Percentiles rank a stretch among this genome's conserved stretches.
Evolutionary conservation across 2,113 vertebrate species (phyloP).

Genomic region (Saccopteryx bilineata): DNA sequence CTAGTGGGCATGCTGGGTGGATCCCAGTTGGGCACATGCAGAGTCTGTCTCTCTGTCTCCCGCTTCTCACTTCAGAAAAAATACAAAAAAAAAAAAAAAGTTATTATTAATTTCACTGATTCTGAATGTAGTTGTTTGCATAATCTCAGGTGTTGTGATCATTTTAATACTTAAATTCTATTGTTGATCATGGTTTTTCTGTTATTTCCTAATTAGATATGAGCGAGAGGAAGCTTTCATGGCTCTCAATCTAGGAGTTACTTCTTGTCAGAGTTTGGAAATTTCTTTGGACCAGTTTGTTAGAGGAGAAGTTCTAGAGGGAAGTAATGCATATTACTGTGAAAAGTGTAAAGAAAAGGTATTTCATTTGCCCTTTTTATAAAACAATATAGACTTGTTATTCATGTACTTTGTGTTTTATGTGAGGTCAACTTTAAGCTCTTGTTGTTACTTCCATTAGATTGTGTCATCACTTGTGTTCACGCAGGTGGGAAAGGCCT

Average conservation of each 20-base stretch:
- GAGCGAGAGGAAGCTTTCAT: slow-evolving; percentile 99
- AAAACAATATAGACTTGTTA: not conserved
- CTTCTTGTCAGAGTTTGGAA: slow-evolving; percentile 98
- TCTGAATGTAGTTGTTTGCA: not conserved
- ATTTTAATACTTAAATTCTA: not conserved
- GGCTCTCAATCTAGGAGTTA: slow-evolving; percentile 98
- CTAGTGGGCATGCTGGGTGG: too few relatives aligned
- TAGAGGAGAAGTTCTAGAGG: slow-evolving; percentile 98
- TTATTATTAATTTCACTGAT: not conserved
- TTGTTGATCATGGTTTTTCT: not conserved
- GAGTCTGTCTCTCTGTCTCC: too few relatives aligned
- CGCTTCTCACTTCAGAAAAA: too few relatives aligned
- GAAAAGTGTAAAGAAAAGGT: slow-evolving; percentile 99
- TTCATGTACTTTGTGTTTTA: not conserved
- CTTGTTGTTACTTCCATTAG: not conserved
- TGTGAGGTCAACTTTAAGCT: not conserved
- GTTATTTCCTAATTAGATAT: slow-evolving; percentile 89
- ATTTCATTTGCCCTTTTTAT: slow-evolving; percentile 44
- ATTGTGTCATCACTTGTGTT: not conserved
- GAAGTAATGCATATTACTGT: slow-evolving; percentile 99
- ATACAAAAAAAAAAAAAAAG: too few relatives aligned
- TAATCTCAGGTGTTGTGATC: not conserved
- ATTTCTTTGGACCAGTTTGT: slow-evolving; percentile 99
- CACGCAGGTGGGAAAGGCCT: not conserved
- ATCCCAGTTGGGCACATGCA: too few relatives aligned